Evolutionary conservation across 2,888 invertebrate species (phyloP).

Genomic region (Dione juno): DNA sequence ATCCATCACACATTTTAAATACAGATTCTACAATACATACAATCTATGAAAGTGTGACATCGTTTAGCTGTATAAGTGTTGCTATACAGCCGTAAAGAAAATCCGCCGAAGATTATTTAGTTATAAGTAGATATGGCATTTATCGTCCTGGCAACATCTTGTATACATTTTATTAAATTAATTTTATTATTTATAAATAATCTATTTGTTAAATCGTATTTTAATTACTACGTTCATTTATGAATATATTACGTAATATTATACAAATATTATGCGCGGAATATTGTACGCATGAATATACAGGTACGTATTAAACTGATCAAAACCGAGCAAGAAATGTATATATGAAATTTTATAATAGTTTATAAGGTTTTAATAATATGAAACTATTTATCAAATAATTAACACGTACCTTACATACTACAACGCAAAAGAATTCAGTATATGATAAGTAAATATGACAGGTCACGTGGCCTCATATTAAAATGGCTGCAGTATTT

Average conservation of each 20-base stretch:
- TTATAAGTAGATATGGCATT: neutral
- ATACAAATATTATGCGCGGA: too few species aligned
- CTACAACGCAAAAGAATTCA: neutral
- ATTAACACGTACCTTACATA: slow-evolving; percentile 20
- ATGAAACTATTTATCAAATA: neutral
- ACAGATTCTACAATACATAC: too few species aligned
- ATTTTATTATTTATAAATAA: neutral
- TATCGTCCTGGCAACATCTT: slow-evolving; percentile 7
- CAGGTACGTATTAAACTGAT: too few species aligned
- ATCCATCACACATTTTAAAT: neutral
- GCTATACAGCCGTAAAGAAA: neutral
- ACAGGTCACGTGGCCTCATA: slow-evolving; percentile 26
- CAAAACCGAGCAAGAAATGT: too few species aligned
- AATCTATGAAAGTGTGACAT: too few species aligned
- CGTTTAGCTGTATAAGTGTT: neutral
- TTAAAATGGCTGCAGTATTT: slow-evolving; percentile 27
- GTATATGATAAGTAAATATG: neutral
- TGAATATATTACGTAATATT: too few species aligned
- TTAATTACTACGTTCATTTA: too few species aligned
- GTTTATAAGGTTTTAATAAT: too few species aligned
- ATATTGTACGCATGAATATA: too few species aligned
- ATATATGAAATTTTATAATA: too few species aligned
- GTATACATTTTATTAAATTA: neutral
- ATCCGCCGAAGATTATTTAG: neutral
- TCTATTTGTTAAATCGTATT: too few species aligned